A percentile compares a stretch with the other conserved stretches of the same genome.
These are phyloP conservation scores for Seira ritae DNA, from an alignment of 2,888 invertebrate species.

Conservation along the genomic window DNA sequence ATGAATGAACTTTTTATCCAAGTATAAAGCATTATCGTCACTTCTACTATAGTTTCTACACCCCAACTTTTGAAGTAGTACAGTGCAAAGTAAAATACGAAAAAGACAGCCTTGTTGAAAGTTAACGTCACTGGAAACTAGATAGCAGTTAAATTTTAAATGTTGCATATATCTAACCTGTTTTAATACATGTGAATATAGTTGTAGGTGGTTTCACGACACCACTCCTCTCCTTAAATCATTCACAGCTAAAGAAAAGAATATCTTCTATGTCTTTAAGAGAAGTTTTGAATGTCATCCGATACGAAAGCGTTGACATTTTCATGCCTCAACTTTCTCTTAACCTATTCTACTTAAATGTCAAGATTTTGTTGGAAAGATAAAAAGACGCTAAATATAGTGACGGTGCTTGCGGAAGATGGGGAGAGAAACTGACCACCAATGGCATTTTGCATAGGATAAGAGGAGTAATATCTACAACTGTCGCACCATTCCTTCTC, in stretches of 20 bases:
- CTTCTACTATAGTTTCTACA: too few relatives aligned
- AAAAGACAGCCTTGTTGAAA: neutral
- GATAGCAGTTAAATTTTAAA: neutral
- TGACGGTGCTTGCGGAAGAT: neutral
- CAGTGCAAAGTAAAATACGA: neutral
- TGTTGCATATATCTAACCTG: neutral
- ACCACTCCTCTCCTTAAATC: too few relatives aligned
- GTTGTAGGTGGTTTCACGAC: too few relatives aligned
- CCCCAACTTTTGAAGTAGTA: too few relatives aligned
- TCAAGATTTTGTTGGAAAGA: conserved; percentile 18
- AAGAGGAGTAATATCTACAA: neutral
- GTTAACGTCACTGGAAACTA: neutral
- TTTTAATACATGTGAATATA: too few relatives aligned
- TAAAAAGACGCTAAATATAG: conserved; percentile 12
- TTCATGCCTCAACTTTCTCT: neutral
- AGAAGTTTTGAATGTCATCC: conserved; percentile 31
- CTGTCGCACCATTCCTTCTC: neutral
- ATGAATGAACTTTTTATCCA: neutral
- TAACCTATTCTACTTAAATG: conserved; percentile 26
- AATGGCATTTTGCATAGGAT: conserved; percentile 20
- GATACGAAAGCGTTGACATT: neutral
- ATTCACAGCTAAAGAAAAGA: too few relatives aligned
- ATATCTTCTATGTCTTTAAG: neutral
- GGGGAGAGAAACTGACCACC: conserved; percentile 13
- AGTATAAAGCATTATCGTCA: neutral